A percentile compares a stretch with the other conserved stretches of the same genome.
phyloP scores from a whole-genome alignment of 2,113 vertebrate species.

The Pseudorectes ferrugineus region DNA sequence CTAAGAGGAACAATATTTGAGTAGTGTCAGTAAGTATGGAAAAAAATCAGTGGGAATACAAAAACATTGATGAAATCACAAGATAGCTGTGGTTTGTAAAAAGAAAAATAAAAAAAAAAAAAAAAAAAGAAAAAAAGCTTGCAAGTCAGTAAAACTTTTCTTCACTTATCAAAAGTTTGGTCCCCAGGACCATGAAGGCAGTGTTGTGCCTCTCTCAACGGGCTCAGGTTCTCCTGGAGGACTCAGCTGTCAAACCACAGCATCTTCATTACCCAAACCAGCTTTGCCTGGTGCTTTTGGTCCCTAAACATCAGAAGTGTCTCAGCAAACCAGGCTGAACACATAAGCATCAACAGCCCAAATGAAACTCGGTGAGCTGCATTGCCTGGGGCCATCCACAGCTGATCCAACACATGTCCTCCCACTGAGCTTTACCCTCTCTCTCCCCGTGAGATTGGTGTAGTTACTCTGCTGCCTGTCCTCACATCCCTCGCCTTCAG shows the following conservation, averaged over 20 bases:
- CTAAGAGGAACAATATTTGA: not conserved
- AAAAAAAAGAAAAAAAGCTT: not conserved
- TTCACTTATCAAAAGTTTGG: not conserved
- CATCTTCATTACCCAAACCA: not conserved
- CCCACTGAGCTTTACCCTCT: not conserved
- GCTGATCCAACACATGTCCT: not conserved
- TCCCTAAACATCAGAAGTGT: fast-evolving
- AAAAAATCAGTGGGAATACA: not conserved
- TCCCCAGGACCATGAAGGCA: not conserved
- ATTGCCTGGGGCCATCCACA: not conserved
- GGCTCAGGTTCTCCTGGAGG: not conserved
- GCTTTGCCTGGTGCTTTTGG: not conserved
- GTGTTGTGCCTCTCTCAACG: fast-evolving
- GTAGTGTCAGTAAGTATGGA: not conserved
- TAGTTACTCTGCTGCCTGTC: not conserved
- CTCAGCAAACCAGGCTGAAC: not conserved
- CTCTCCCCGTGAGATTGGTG: not conserved
- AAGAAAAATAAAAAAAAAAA: not conserved
- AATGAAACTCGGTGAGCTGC: not conserved
- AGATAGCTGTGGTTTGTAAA: not conserved
- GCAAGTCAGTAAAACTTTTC: not conserved
- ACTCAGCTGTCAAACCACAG: not conserved
- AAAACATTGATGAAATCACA: not conserved
- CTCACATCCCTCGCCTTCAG: not conserved
- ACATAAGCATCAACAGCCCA: not conserved